Conservation (phyloP, 2,113 vertebrate species). For the Cyanocitta stelleri region DNA sequence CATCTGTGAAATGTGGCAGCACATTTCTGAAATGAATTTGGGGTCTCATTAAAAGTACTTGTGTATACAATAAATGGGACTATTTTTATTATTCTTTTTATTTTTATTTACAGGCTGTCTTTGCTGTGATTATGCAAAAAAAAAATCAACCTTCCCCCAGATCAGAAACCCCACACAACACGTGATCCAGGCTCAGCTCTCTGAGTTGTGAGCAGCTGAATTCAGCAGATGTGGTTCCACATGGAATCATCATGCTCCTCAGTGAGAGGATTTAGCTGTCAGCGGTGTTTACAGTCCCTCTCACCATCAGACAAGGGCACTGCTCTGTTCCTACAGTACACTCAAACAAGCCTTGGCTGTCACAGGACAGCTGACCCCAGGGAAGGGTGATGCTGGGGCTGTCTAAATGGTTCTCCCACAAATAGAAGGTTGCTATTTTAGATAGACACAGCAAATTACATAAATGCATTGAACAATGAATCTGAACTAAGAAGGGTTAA, state of each 20-base stretch:
- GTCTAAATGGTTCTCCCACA: neutral
- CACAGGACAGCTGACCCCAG: neutral
- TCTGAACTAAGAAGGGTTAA: neutral
- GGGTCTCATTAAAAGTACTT: neutral
- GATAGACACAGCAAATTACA: neutral
- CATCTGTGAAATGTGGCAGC: neutral
- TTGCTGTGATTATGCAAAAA: neutral
- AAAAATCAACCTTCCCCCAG: accelerated
- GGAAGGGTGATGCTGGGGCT: neutral
- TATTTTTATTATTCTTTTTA: neutral
- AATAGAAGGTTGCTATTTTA: neutral
- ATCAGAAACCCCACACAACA: neutral
- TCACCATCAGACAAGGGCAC: too few species aligned
- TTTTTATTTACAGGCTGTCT: neutral
- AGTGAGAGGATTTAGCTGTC: neutral
- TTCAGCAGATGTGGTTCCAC: neutral
- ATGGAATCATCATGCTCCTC: neutral
- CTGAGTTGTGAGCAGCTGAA: neutral
- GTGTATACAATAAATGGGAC: neutral
- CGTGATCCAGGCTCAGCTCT: neutral
- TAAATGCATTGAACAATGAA: neutral
- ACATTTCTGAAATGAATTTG: neutral
- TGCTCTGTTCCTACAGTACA: accelerated
- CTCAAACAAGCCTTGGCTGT: neutral
- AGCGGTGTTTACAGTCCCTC: neutral